Evolutionary conservation across 1,140 invertebrate genomes (phyloP).

Genomic region (Neodiprion virginianus): DNA sequence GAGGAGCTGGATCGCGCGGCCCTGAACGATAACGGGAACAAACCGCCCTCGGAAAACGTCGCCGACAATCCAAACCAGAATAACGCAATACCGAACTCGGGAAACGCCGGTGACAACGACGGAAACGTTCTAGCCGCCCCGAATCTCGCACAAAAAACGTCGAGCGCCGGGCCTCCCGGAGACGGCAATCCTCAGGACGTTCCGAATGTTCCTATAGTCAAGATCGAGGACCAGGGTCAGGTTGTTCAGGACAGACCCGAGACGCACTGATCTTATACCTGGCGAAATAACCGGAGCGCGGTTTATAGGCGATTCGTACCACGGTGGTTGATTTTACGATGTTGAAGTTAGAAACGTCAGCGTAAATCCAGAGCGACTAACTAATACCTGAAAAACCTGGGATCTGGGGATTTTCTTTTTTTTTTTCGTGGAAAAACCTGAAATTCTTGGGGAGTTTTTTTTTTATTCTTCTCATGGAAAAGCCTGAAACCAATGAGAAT

Average conservation of each 20-base stretch:
- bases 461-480: too few species aligned
- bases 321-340: too few species aligned
- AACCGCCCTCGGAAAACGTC: constrained; percentile 17
- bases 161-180: constrained; percentile 23
- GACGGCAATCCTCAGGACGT: constrained; percentile 3
- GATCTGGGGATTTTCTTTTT: too few species aligned
- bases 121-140: neutral
- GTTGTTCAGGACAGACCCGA: constrained; percentile 26
- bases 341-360: too few species aligned
- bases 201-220: constrained; percentile 1
- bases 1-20: constrained; percentile 21
- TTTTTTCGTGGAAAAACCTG: too few species aligned
- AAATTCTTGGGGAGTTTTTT: too few species aligned
- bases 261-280: constrained; percentile 17
- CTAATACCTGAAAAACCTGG: too few species aligned
- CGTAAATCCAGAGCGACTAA: too few species aligned
- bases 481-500: too few species aligned
- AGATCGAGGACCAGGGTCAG: constrained; percentile 25
- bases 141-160: constrained; percentile 20
- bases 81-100: constrained; percentile 13
- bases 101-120: constrained; percentile 15
- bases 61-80: constrained; percentile 9
- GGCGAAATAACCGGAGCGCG: too few species aligned
- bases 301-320: too few species aligned
- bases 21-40: constrained; percentile 13